These are phyloP conservation scores for Syngnathus floridae DNA, from an alignment of 2,113 vertebrate species.

Conservation along the genomic window DNA sequence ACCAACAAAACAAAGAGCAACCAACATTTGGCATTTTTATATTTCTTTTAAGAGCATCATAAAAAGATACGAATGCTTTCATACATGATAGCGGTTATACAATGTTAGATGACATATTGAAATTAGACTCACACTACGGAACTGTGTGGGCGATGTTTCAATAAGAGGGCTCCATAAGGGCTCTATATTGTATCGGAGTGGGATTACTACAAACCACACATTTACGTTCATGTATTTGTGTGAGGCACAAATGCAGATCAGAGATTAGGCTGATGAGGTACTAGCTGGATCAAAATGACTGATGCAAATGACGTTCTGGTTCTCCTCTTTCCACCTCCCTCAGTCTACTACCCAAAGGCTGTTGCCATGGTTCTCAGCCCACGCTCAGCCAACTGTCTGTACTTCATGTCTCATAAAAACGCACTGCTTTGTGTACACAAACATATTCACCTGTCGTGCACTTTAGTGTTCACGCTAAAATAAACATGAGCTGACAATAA, in stretches of 20 bases:
- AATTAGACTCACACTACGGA: conserved; percentile 10
- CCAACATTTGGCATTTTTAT: not conserved
- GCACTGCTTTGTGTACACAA: conserved; percentile 32
- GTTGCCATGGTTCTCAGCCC: conserved; percentile 62
- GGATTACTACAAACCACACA: not conserved
- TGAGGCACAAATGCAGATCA: not conserved
- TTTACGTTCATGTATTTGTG: not conserved
- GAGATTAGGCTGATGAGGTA: conserved; percentile 12
- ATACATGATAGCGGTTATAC: not conserved
- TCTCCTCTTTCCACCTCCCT: conserved; percentile 10
- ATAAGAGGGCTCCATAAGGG: conserved; percentile 4
- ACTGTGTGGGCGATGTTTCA: conserved; percentile 22
- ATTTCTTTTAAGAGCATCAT: not conserved
- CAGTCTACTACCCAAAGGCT: conserved; percentile 46
- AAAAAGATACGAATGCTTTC: not conserved
- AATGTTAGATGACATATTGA: not conserved
- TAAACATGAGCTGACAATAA: conserved; percentile 40
- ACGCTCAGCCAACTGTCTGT: conserved; percentile 61
- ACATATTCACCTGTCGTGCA: conserved; percentile 1
- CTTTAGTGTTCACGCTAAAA: conserved; percentile 37
- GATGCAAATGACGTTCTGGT: conserved; percentile 34
- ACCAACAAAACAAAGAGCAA: not conserved
- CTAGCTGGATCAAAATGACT: conserved; percentile 24
- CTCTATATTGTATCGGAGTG: not conserved
- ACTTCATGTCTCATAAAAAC: conserved; percentile 57